Base-by-base conservation (phyloP, 2,888 invertebrate genomes). In the Trichopria drosophilae region DNA sequence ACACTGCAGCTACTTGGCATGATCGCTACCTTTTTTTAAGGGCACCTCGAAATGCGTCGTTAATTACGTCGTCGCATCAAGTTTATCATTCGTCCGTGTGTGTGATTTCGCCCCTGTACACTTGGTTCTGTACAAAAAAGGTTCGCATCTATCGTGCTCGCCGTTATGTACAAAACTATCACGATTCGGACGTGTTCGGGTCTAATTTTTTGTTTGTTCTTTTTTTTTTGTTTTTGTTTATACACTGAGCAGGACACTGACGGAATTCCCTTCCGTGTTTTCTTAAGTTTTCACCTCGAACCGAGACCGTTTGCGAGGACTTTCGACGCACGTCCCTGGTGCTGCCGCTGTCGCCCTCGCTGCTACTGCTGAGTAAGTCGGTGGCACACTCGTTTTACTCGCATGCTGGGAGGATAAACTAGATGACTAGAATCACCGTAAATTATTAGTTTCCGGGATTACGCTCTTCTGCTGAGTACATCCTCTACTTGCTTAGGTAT, bases 401-500 rank as follows among this genome's bases (percentile, higher is more conserved):
- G n/a, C 13, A 34, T 34, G 6, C 18, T 35, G 10, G 23, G 20
- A 35, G 44, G 41, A 49, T 26, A 41, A 51, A 31, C 20, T 43
- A 40, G 53, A 56, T 63, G 63, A 62, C 63, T 64, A 62, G 63
- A 60, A 61, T 62, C 26, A 40, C 55, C 29, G 35, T 51, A 16
- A 37, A 35, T 41, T 47, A 32, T 35, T 41, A 20, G 22, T 46
- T 52, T 32, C 36, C 16, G 15, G 5, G 34, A 57, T 62, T 66
- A 68, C 59, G 58, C 59, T 37, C 55, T 59, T 28, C 58, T 59
- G 47, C 62, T 54, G 12, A 72, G 53, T 45, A 72, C 50, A 23
- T 62, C 57, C 54, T 63, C 64, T 23, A 71, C 66, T 64, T 70
- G 64, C 23, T 67, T 67, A 44, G 86, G 85, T 76, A 86, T 82